These are phyloP conservation scores for Habroteleia sp. DNA, from an alignment of 2,888 invertebrate genomes.

Conservation along the genomic window DNA sequence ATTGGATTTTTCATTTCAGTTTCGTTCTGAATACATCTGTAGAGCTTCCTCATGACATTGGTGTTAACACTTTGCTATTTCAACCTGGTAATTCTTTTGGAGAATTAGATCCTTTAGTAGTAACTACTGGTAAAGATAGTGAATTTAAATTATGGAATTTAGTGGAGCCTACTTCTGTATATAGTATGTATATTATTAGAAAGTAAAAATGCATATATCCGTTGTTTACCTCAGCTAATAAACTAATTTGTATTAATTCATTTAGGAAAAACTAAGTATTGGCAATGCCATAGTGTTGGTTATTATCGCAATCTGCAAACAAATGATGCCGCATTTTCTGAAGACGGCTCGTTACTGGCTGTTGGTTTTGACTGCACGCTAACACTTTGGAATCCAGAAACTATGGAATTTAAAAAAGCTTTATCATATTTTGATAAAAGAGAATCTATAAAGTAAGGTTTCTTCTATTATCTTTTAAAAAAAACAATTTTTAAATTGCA, in stretches of 20 bases:
- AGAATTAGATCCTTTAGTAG: conserved; percentile 82
- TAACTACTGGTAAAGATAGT: conserved; percentile 86
- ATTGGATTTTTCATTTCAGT: conserved; percentile 77
- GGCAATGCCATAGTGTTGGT: conserved; percentile 86
- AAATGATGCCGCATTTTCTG: conserved; percentile 85
- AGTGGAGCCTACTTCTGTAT: conserved; percentile 82
- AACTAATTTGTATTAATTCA: no score
- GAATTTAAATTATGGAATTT: conserved; percentile 88
- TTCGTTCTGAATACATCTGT: conserved; percentile 87
- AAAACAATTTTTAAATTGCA: no score
- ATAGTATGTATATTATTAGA: conserved; percentile 79
- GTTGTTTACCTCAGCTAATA: no score
- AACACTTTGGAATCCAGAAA: conserved; percentile 87
- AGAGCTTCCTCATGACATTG: conserved; percentile 87
- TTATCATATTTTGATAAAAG: conserved; percentile 81
- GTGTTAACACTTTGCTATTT: conserved; percentile 84
- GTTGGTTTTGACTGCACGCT: conserved; percentile 86
- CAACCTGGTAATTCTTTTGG: conserved; percentile 81
- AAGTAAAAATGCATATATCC: no score
- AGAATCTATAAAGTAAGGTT: conserved; percentile 78
- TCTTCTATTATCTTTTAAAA: conserved; percentile 54
- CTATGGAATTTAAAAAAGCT: conserved; percentile 83
- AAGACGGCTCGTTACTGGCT: conserved; percentile 89
- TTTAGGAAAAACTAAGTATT: conserved; percentile 83
- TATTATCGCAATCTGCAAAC: conserved; percentile 84